Evolutionary conservation across 2,888 invertebrate species (phyloP).

Genomic region (Erpobdella octoculata): DNA sequence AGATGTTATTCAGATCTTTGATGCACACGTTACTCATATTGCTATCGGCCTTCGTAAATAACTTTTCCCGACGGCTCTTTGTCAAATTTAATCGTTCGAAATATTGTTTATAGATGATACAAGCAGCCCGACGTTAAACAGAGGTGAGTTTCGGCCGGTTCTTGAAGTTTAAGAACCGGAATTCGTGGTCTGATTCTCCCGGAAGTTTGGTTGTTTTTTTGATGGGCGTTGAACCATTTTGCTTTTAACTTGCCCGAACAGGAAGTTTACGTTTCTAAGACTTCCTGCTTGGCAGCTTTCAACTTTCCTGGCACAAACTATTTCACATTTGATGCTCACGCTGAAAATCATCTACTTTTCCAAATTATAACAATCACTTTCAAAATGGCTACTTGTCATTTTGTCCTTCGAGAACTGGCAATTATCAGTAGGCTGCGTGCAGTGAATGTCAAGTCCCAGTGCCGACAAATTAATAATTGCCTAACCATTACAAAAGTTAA

Average conservation of each 20-base stretch:
- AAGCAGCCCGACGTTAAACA: background rate
- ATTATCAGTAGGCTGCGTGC: background rate
- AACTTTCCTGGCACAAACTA: background rate
- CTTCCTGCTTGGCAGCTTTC: background rate
- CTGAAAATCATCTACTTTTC: background rate
- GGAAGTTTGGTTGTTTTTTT: background rate
- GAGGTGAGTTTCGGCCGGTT: background rate
- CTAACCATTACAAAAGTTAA: background rate
- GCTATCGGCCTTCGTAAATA: background rate
- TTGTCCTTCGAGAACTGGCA: background rate
- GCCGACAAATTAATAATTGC: no score
- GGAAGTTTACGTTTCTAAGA: conserved; percentile 12
- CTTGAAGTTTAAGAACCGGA: background rate
- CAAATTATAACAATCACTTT: no score
- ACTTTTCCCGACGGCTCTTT: background rate
- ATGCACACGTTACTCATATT: conserved; percentile 1
- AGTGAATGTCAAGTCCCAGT: no score
- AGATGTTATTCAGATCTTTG: conserved; percentile 8
- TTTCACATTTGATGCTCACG: background rate
- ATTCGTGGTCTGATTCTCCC: conserved; percentile 16
- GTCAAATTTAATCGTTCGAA: background rate
- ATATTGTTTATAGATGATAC: background rate
- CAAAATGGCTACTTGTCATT: conserved; percentile 2
- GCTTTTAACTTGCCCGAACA: conserved; percentile 4
- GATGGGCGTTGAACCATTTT: conserved; percentile 7